Evolutionary conservation across 2,797 vertebrate genomes (phyloP), one percentile per base, ranked within the genome.

Genomic region (Orestias chungarensis): DNA sequence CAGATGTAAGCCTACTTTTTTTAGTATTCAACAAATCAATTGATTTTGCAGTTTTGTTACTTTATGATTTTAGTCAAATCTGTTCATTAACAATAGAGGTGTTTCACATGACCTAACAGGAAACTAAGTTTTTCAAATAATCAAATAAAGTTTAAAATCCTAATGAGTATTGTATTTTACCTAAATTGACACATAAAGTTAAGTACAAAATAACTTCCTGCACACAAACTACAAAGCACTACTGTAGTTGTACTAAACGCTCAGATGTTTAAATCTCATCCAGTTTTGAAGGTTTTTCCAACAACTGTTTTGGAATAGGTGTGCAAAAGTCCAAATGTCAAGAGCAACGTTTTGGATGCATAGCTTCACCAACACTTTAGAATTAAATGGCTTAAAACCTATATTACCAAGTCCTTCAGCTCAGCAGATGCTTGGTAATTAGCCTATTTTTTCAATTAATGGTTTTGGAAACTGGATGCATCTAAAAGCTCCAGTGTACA

Each of bases 1-100:
- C 91, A 6, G 91, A 96, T 92, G 95, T 95, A 75, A 88, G 86
- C 8, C 0, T 17, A 4, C 0, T 11, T 42, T 25, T 11, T 35
- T 3, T 29, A 50, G 20, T 54, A 20, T 68, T 18, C 9, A 38
- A 10, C 29, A 59, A 57, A 64, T 27, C 9, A 31, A 7, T 46
- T 7, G 7, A 65, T 29, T 8, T 43, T 43, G 3, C 2, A 25
- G 12, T 17, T 6, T 42, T 64, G 14, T 20, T 43, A 15, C 9
- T 33, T 12, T 20, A 59, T 20, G 10, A 0, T 12, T 57, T 35
- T 59, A 52, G 35, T 38, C 18, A 11, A 4, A 59, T n/a, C 33
- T 61, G 31, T 9, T 23, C 31, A 38, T 1, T 12, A n/a, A 38
- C 18, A 23, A 4, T n/a, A 0, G 20, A 23, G 20, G 10, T 50